Base-by-base conservation (phyloP, 1,140 invertebrate species). In the Bombus sibiricus region DNA sequence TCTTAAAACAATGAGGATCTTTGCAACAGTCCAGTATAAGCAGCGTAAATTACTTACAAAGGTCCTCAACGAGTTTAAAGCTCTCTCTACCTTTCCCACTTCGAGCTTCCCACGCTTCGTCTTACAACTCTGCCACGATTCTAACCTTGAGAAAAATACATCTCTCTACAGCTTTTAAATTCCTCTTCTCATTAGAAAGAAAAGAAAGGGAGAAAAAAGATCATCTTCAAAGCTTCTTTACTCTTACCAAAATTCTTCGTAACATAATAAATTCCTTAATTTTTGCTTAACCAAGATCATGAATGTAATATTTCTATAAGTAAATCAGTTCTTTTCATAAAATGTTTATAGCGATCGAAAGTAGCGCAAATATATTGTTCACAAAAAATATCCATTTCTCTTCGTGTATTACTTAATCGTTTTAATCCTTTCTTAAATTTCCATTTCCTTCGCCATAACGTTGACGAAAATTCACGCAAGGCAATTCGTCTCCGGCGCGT, bases 1-100 rank as follows among this genome's bases (percentile, higher is more conserved):
- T 9, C 10, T 39, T 76, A 39, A 59, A 37, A 62, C 75, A 64
- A 77, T 41, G 37, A 62, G 57, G 41, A 41, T 64, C 37, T 25
- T 57, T n/a, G 10, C 15, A 32, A 25, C 28, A 47, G 28, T 34
- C 59, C 39, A 34, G 18, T 15, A 22, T 22, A 57, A 75, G 64
- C 41, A n/a, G 39, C 25, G 41, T 28, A 47, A 80, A 69, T 80
- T 80, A 66, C n/a, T 34, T 64, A 66, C 32, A 28, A 41, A 25
- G 57, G 5, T 22, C 57, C 53, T 41, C 75, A 18, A 62, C 75
- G 39, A 77, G 62, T 77, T 59, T 77, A 62, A 77, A 37, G 25
- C 66, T 80, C n/a, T 37, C 37, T 39, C 47, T 57, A 5, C 13
- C 13, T 37, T 15, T 28, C 2, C 6, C 57, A 12, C 18, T 77